phyloP scores from a whole-genome alignment of 2,113 vertebrate species.

The Anguilla japonica region DNA sequence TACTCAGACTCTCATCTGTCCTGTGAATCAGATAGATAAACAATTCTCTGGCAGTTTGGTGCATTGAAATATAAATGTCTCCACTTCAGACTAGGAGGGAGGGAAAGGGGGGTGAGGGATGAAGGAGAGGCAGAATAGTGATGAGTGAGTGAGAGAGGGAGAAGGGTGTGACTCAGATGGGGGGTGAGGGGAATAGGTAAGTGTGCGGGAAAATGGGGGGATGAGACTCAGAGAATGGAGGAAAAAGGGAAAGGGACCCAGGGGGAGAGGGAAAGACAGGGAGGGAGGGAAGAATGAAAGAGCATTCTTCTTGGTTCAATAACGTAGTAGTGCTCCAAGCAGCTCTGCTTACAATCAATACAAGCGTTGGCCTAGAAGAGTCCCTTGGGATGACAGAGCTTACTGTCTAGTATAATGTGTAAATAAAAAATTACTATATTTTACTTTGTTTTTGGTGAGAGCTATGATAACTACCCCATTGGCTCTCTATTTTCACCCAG shows the following conservation, averaged over 20 bases:
- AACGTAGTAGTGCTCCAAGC: background rate
- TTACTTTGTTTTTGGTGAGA: background rate
- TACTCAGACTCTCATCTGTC: background rate
- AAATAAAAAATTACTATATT: background rate
- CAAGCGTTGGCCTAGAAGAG: background rate
- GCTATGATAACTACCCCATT: background rate
- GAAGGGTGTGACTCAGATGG: too few relatives aligned
- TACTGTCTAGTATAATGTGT: background rate
- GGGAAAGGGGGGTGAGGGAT: background rate
- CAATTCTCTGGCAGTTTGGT: background rate
- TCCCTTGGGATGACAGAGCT: background rate
- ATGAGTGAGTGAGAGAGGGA: background rate
- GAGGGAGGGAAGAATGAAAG: background rate
- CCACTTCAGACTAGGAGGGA: background rate
- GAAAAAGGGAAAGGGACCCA: background rate
- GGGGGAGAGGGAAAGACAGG: too few relatives aligned
- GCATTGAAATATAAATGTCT: background rate
- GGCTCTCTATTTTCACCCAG: background rate
- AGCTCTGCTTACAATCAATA: background rate
- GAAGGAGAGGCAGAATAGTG: background rate
- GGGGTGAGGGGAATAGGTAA: background rate
- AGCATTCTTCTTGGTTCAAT: background rate
- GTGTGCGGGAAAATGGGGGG: too few relatives aligned
- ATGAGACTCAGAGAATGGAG: too few relatives aligned
- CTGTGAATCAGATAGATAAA: background rate